Base-by-base conservation (phyloP, 1,140 invertebrate species). In the Diorhabda sublineata region DNA sequence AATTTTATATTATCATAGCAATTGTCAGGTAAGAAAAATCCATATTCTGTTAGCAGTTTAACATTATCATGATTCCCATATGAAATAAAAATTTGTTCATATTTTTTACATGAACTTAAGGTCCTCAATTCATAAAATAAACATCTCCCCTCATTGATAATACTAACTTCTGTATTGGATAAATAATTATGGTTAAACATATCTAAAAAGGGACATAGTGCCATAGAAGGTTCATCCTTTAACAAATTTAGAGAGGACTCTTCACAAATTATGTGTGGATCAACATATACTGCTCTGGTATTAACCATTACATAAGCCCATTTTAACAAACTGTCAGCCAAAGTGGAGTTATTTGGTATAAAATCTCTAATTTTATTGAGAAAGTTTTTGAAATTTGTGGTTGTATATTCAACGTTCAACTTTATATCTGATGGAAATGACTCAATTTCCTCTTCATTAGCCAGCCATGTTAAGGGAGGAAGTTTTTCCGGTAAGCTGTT, bases 121-220 rank as follows among this genome's bases (percentile, higher is more conserved):
- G 87, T 85, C 68, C 75, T 75, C 52, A 90, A 85, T 71, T 84
- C 80, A 81, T 88, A 89, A 45, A 74, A 75, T 7, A 82, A 80
- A 66, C 83, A 78, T 6, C 82, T 71, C 3, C 81, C 57, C 61
- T 70, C 73, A 57, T 81, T 70, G 79, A 80, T 58, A 57, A 87
- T 75, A 44, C 80, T 80, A 44, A 85, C 86, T 6, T 80, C 75
- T 3, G 87, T 86, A 67, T 77, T 74, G 42, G 87, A 86, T 44
- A 82, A 68, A 68, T 82, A 76, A 8, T 84, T 84, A 79, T 94
- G 92, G 84, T 94, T 94, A 64, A 94, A 85, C 68, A 94, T 83
- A 81, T 94, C 93, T 41, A 95, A 78, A 72, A 89, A 91, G 3
- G 93, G 93, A 58, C 89, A 90, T 11, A 94, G 78, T 5, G 91